Percentiles rank a stretch among this genome's conserved stretches.
Conservation (phyloP, 2,888 invertebrate genomes). For the Andricus quercusramuli region DNA sequence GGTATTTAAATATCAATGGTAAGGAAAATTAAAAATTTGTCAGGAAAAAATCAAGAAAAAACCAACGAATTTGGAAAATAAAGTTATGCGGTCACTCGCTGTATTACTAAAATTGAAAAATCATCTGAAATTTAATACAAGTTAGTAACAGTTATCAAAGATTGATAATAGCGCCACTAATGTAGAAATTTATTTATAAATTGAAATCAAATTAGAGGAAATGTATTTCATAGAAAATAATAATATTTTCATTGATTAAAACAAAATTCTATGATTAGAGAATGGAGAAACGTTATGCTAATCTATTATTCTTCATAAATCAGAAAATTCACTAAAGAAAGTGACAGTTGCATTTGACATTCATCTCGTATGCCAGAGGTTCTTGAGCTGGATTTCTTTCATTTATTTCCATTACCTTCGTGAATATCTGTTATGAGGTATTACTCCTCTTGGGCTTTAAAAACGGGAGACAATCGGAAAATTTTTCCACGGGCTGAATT, state of each 20-base stretch:
- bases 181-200: too few relatives aligned
- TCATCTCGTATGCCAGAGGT: not conserved
- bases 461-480: conserved; percentile 43
- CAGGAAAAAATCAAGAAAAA: too few relatives aligned
- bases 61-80: too few relatives aligned
- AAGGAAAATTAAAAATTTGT: too few relatives aligned
- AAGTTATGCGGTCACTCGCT: too few relatives aligned
- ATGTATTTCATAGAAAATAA: too few relatives aligned
- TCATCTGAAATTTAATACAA: not conserved
- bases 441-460: not conserved
- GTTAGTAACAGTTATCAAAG: not conserved
- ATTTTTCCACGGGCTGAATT: conserved; percentile 53
- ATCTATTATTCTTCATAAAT: not conserved
- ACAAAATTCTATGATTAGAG: not conserved
- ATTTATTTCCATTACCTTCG: not conserved
- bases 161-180: not conserved
- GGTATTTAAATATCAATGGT: too few relatives aligned
- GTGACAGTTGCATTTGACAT: not conserved
- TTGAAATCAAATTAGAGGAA: too few relatives aligned
- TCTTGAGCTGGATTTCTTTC: not conserved
- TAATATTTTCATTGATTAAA: too few relatives aligned
- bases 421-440: not conserved
- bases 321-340: not conserved
- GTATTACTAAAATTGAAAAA: not conserved
- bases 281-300: too few relatives aligned